Conservation (phyloP, 1,140 invertebrate species). For the Hypsibius dujardini region DNA sequence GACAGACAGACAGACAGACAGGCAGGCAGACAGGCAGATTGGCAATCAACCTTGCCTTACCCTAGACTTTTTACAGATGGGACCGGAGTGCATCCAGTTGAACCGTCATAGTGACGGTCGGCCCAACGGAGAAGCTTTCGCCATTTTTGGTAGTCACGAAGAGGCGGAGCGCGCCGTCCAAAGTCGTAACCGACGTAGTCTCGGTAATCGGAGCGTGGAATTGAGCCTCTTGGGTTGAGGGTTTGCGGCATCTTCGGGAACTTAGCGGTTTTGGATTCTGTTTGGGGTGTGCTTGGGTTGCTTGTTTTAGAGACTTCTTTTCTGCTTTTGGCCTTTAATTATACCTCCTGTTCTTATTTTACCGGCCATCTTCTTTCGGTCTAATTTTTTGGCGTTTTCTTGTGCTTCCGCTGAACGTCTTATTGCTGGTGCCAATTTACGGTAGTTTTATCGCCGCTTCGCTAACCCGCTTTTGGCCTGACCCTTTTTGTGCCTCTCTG, state of each 20-base stretch:
- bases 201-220: constrained; percentile 42
- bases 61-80: constrained; percentile 31
- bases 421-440: too few species aligned
- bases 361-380: background rate
- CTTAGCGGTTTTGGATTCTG: constrained; percentile 21
- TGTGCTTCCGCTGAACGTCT: background rate
- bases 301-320: background rate
- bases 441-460: too few species aligned
- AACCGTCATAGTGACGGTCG: constrained; percentile 36
- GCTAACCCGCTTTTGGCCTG: too few species aligned
- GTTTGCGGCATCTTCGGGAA: background rate
- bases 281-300: background rate
- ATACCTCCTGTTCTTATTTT: background rate
- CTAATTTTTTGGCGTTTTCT: background rate
- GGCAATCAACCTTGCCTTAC: background rate
- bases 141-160: constrained; percentile 37
- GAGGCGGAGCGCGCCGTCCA: constrained; percentile 42
- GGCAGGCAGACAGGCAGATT: too few species aligned
- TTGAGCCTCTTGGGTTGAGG: constrained; percentile 33
- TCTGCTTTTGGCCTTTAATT: background rate
- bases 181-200: constrained; percentile 38
- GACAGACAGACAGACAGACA: too few species aligned
- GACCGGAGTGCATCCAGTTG: constrained; percentile 41
- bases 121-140: constrained; percentile 39
- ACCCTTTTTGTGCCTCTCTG: too few species aligned